These are phyloP conservation scores for Actenoides hombroni DNA, from an alignment of 2,113 vertebrate genomes.

Conservation along the genomic window DNA sequence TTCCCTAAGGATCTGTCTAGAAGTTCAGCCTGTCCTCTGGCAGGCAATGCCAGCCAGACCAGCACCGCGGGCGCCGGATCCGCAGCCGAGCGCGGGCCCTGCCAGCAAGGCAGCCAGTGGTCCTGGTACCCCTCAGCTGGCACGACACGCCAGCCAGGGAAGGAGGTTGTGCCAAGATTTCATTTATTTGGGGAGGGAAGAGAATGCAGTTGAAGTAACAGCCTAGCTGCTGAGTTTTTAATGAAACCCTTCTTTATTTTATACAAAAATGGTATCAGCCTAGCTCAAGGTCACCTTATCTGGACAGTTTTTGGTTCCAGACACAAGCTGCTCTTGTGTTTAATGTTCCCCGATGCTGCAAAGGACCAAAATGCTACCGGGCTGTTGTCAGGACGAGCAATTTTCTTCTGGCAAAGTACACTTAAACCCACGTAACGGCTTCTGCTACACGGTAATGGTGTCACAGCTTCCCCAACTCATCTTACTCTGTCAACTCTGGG, in stretches of 20 bases:
- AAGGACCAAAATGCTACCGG: neutral
- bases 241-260: neutral
- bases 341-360: neutral
- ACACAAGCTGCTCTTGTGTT: neutral
- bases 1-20: neutral
- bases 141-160: neutral
- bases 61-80: neutral
- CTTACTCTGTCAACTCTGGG: neutral
- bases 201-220: neutral
- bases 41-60: fast-evolving
- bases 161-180: neutral
- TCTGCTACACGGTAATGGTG: neutral
- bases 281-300: neutral
- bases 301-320: fast-evolving
- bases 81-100: neutral
- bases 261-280: neutral
- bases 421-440: neutral
- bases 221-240: neutral
- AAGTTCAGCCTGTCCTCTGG: neutral
- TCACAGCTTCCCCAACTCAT: neutral
- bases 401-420: neutral
- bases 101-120: neutral
- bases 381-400: neutral
- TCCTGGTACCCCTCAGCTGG: neutral
- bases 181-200: neutral